Percentiles rank a stretch among this genome's conserved stretches.
Evolutionary conservation across 2,797 vertebrate species (phyloP).

Genomic region (Carcharodon carcharias): DNA sequence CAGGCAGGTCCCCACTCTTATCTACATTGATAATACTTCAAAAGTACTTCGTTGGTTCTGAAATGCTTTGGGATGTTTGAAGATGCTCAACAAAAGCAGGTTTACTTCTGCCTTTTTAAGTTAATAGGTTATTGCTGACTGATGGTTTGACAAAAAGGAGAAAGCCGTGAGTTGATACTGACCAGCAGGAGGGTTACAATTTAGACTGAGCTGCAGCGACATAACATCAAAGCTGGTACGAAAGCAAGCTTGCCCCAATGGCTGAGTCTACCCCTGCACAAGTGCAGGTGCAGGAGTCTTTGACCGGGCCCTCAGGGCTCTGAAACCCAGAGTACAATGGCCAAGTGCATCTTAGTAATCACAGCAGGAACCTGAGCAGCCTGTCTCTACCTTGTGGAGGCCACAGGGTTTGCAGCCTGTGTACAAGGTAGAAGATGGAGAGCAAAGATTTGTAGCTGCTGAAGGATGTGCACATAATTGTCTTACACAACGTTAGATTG

Average conservation of each 20-base stretch:
- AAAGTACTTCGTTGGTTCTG: background rate
- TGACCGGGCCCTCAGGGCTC: background rate
- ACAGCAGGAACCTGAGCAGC: background rate
- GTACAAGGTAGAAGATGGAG: background rate
- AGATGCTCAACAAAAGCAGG: background rate
- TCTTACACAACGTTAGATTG: background rate
- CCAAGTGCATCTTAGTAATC: background rate
- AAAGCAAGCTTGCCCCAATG: background rate
- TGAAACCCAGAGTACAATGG: background rate
- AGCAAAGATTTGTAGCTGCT: background rate
- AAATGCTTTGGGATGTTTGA: background rate
- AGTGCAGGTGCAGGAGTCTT: background rate
- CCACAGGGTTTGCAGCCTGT: background rate
- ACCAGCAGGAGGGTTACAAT: background rate
- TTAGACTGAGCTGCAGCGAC: background rate
- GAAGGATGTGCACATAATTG: background rate
- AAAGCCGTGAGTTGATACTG: background rate
- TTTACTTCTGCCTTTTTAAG: background rate
- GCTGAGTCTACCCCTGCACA: background rate
- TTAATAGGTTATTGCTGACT: background rate
- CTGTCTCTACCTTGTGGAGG: too few species aligned
- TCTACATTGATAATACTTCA: too few species aligned
- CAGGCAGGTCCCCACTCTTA: too few species aligned
- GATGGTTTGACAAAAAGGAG: background rate
- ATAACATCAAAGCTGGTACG: too few species aligned